Base-by-base conservation (phyloP, 2,113 vertebrate genomes). In the Pseudorhombus dupliciocellatus region DNA sequence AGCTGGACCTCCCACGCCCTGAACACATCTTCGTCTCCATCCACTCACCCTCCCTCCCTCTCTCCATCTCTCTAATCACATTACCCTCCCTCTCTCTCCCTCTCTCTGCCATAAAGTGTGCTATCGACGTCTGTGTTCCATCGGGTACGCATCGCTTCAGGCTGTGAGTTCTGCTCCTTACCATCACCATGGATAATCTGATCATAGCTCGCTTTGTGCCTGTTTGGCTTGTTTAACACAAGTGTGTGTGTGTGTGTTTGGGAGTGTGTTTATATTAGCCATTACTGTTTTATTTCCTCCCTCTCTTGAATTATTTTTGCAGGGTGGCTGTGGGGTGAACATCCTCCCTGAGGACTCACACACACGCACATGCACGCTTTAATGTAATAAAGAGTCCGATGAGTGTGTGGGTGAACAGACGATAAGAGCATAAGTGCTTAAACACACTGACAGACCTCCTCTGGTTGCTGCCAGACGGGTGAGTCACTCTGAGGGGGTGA, bases 11-110 rank as follows among this genome's bases (percentile, higher is more conserved):
- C 1, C 34, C 34, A 11, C 34, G 12, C 9, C 9, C 10, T 11
- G 9, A n/a, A n/a, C n/a, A n/a, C n/a, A n/a, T 73, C 60, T 63
- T 51, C 9, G 28, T 44, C 68, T 64, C 0, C 46, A 20, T 73
- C 40, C 31, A 60, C 46, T 53, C 22, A 26, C 59, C 31, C 54
- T 53, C 70, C 70, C 10, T 79, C 37, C 21, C 55, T 74, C 61
- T 21, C 67, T 67, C 60, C 68, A 62, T 88, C 81, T 73, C 51
- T 75, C 54, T 89, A 83, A 91, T 92, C 72, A 84, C 85, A 87
- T 88, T 81, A 85, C 30, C 62, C 60, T 8, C 60, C 59, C 73
- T 53, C 16, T 25, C 67, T 52, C 75, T 22, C 4, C 30, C 57
- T 6, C 50, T 44, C 40, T 37, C 67, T 22, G 65, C 80, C 71